Percentiles rank a stretch among this genome's conserved stretches.
phyloP scores from a whole-genome alignment of 2,888 invertebrate species.

The Tachina grossa region DNA sequence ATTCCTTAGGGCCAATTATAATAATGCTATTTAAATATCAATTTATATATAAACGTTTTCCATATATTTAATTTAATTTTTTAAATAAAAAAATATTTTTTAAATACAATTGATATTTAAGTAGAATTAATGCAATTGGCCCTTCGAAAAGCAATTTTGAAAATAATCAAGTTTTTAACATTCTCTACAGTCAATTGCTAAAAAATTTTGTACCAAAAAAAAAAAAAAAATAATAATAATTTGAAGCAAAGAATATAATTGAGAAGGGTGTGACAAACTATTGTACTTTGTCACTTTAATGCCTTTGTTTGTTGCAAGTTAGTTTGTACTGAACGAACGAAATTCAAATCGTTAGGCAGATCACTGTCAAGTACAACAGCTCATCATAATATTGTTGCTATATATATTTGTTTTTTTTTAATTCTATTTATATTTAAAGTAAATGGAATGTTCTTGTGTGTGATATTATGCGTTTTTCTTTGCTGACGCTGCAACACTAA shows the following conservation, averaged over 20 bases:
- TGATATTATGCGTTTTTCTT: background rate
- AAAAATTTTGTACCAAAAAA: background rate
- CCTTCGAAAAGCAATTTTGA: no score
- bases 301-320: background rate
- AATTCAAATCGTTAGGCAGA: conserved; percentile 7
- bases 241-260: background rate
- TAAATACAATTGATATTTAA: no score
- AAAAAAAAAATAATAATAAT: background rate
- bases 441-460: background rate
- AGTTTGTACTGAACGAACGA: background rate
- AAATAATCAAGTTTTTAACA: no score
- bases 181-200: background rate
- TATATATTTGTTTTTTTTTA: conserved; percentile 2
- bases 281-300: background rate
- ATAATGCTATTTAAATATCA: no score
- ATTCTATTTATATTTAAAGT: conserved; percentile 22
- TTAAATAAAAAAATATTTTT: no score
- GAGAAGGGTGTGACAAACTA: conserved; percentile 23
- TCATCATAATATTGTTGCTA: conserved; percentile 21
- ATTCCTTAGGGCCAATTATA: no score
- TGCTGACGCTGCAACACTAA: conserved; percentile 39
- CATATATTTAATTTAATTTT: no score
- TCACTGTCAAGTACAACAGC: conserved; percentile 54
- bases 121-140: no score
- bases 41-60: no score